Evolutionary conservation across 2,888 invertebrate species (phyloP), one percentile per base, ranked within the genome.

Genomic region (Eristalis pertinax): DNA sequence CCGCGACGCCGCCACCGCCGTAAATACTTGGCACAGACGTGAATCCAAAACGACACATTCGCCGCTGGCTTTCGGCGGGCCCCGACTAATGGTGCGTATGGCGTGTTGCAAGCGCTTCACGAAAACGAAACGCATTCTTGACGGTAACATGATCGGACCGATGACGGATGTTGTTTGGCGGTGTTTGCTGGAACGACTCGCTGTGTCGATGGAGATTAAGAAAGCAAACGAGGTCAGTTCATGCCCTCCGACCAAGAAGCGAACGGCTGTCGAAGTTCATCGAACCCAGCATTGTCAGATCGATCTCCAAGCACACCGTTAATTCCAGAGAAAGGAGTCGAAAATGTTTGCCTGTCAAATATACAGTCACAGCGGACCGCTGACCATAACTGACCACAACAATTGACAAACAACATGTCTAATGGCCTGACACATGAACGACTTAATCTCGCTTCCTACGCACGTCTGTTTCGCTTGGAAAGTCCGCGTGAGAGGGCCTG

Each of bases 11-110:
- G 84, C 69, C 67, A 43, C 38, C 32, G 35, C 72, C 74, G 84
- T 74, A 78, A 78, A 78, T 69, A 85, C 50, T 63, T 82, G 82
- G 73, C 85, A 82, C 60, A 73, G 43, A 69, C 85, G 81, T 74
- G 65, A 77, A 69, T 70, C 83, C 56, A 62, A 84, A 67, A 74
- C 67, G 72, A 76, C 70, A 60, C 77, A 74, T 78, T 83, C 32
- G 69, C 83, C 10, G 35, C 78, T 50, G 68, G 41, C 64, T 19
- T 81, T 63, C 68, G 72, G 65, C 72, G 68, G 29, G 15, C 22
- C n/a, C n/a, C 15, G 26, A 35, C 62, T 63, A 43, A 38, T 62
- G 69, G 64, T 74, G 63, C 41, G 58, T 67, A 24, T 77, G 60
- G 67, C 35, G 24, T 80, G 67, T 76, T 75, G 80, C 76, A 80